These are phyloP conservation scores for Rhyacophila evoluta DNA, from an alignment of 2,888 invertebrate species.

Conservation along the genomic window DNA sequence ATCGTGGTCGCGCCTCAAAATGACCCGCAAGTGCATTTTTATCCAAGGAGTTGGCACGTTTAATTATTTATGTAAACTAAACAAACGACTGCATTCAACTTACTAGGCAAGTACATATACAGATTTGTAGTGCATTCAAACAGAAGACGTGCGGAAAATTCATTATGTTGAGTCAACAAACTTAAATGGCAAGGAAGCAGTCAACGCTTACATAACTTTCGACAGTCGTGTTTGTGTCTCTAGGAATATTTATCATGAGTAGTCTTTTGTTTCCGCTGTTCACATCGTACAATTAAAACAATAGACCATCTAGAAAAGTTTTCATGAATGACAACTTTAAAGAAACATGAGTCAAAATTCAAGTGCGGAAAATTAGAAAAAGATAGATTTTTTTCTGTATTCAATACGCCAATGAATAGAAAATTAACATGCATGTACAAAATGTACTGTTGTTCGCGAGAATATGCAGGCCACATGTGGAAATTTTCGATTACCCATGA, in stretches of 20 bases:
- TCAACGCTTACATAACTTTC: neutral
- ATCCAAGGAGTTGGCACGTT: neutral
- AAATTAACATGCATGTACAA: no score
- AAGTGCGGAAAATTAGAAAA: no score
- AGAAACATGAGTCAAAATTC: no score
- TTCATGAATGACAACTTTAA: no score
- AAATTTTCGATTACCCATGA: neutral
- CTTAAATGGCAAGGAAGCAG: neutral
- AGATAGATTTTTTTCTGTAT: no score
- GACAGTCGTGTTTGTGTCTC: neutral
- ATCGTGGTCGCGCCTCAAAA: neutral
- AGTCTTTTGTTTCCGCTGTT: no score
- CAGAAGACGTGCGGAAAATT: neutral
- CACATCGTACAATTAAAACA: no score
- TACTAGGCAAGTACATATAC: neutral
- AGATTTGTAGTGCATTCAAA: neutral
- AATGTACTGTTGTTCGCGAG: neutral
- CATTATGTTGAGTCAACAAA: constrained; percentile 4
- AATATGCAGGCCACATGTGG: neutral
- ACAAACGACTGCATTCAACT: constrained; percentile 1
- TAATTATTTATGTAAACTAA: constrained; percentile 24
- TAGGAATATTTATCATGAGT: no score
- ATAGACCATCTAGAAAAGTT: no score
- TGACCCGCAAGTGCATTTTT: constrained; percentile 8
- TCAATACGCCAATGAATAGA: no score